Conservation (phyloP, 2,888 invertebrate genomes). For the Autographa pulchrina region DNA sequence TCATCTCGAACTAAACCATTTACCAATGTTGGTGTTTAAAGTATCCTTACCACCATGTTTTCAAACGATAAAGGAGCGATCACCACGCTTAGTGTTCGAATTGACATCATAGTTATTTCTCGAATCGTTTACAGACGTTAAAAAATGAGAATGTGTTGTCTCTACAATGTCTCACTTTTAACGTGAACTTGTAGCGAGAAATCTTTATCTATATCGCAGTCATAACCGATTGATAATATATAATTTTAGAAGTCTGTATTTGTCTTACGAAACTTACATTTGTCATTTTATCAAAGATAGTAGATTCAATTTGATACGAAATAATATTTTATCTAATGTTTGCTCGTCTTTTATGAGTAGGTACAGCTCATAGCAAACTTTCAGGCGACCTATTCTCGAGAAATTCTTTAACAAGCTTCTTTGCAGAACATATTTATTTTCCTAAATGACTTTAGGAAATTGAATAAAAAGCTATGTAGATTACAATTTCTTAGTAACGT, state of each 20-base stretch:
- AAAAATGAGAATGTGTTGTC: background rate
- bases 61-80: background rate
- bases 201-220: background rate
- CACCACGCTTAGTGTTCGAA: background rate
- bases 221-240: no score
- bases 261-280: no score
- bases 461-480: slow-evolving; percentile 16
- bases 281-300: no score
- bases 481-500: slow-evolving; percentile 10
- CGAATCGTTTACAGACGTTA: background rate
- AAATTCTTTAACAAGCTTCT: slow-evolving; percentile 8
- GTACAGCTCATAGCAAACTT: slow-evolving; percentile 3
- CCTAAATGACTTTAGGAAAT: slow-evolving; percentile 15
- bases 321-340: no score
- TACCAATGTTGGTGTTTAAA: slow-evolving; percentile 50
- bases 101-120: background rate
- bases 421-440: slow-evolving; percentile 15
- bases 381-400: slow-evolving; percentile 12
- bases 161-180: background rate
- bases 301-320: no score
- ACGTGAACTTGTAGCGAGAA: no score
- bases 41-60: background rate
- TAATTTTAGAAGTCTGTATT: no score
- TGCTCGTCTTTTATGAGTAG: no score
- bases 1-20: slow-evolving; percentile 65